These are phyloP conservation scores for Myiotriccus ornatus DNA, from an alignment of 2,797 vertebrate genomes.

Conservation along the genomic window DNA sequence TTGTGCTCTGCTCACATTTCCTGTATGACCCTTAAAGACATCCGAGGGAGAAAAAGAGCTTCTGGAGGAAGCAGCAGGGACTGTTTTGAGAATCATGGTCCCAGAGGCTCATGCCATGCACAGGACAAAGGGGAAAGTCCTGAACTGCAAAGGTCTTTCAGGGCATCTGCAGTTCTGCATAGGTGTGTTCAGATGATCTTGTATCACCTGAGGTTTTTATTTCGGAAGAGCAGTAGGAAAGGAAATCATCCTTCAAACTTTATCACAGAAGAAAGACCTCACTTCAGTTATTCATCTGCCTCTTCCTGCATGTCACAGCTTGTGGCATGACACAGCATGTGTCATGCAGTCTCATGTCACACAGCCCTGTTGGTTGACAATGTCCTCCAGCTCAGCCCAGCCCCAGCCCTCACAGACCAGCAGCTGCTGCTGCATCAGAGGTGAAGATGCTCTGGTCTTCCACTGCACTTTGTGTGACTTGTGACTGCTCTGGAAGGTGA, in stretches of 20 bases:
- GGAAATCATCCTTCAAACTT: neutral
- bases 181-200: neutral
- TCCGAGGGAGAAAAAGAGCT: neutral
- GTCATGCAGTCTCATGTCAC: neutral
- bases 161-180: neutral
- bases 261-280: neutral
- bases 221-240: neutral
- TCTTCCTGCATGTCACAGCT: neutral
- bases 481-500: neutral
- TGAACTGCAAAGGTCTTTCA: neutral
- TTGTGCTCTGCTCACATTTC: neutral
- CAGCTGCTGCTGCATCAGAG: neutral
- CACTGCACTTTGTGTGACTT: neutral
- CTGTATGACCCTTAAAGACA: neutral
- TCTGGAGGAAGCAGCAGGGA: neutral
- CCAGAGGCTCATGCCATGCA: neutral
- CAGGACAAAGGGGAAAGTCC: too few relatives aligned
- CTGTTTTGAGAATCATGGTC: neutral
- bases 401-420: neutral
- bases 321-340: neutral
- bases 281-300: neutral
- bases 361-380: fast-evolving
- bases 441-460: neutral
- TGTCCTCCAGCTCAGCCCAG: neutral
- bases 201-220: neutral